These are phyloP conservation scores for Brenthis hecate DNA, from an alignment of 2,888 invertebrate genomes.

Conservation along the genomic window DNA sequence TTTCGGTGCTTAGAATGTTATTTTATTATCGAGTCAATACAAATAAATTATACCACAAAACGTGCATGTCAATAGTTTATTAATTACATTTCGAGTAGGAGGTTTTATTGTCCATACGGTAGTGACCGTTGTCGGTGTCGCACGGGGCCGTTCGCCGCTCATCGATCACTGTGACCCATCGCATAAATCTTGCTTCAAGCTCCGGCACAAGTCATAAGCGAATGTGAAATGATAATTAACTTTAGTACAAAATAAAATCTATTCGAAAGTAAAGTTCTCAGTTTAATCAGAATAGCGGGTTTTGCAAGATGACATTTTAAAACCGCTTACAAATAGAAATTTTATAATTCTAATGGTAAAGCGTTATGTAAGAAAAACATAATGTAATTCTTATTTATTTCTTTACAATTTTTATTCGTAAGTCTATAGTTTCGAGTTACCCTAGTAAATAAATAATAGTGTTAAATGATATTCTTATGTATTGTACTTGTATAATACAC, in stretches of 20 bases:
- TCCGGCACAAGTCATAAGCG: slow-evolving; percentile 37
- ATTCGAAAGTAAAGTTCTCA: no score
- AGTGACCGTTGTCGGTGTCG: slow-evolving; percentile 67
- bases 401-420: no score
- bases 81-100: slow-evolving; percentile 34
- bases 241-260: background rate
- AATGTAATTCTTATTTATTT: no score
- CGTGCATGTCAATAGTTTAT: slow-evolving; percentile 35
- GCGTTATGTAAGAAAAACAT: no score
- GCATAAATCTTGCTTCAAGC: slow-evolving; percentile 66
- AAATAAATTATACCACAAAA: slow-evolving; percentile 26
- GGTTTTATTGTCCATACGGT: slow-evolving; percentile 52
- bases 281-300: no score
- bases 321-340: background rate
- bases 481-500: no score
- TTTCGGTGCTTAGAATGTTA: background rate
- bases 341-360: no score
- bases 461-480: no score
- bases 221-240: background rate
- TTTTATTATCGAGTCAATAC: slow-evolving; percentile 4
- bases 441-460: no score
- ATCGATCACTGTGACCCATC: slow-evolving; percentile 75
- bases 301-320: background rate
- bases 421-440: no score
- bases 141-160: slow-evolving; percentile 50